These are phyloP conservation scores for Tipula helvola DNA, from an alignment of 2,888 invertebrate species.

Conservation along the genomic window DNA sequence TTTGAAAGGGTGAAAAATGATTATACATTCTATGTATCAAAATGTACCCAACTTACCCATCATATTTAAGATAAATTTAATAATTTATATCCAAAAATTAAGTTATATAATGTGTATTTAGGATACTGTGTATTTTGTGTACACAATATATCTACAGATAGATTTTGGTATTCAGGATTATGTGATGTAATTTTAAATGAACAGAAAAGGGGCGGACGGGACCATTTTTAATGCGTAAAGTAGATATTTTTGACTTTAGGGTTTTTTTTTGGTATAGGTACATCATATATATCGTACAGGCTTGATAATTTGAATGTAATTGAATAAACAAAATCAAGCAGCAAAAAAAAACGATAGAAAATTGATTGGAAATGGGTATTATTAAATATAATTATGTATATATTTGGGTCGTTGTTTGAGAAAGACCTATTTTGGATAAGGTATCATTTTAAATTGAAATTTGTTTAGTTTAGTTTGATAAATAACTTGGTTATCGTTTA, in stretches of 20 bases:
- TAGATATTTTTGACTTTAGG: background rate
- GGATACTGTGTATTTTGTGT: background rate
- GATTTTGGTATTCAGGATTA: background rate
- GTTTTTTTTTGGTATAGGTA: background rate
- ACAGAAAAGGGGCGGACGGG: background rate
- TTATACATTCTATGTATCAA: background rate
- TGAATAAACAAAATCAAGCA: background rate
- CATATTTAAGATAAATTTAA: background rate
- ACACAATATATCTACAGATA: background rate
- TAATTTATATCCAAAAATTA: background rate
- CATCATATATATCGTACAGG: background rate
- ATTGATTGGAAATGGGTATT: background rate
- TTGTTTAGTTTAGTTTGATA: background rate
- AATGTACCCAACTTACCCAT: background rate
- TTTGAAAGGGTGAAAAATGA: background rate
- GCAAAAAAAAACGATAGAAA: background rate
- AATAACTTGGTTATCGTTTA: too few relatives aligned
- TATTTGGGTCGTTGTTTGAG: background rate
- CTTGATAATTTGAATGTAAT: background rate
- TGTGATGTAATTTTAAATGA: constrained; percentile 4
- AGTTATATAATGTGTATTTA: background rate
- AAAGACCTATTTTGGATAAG: background rate
- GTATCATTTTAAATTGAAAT: background rate
- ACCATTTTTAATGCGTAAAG: background rate
- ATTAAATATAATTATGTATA: background rate